A percentile compares a stretch with the other conserved stretches of the same genome.
These are phyloP conservation scores for Drosophila lacertosa DNA, from an alignment of 1,140 invertebrate genomes.

Conservation along the genomic window DNA sequence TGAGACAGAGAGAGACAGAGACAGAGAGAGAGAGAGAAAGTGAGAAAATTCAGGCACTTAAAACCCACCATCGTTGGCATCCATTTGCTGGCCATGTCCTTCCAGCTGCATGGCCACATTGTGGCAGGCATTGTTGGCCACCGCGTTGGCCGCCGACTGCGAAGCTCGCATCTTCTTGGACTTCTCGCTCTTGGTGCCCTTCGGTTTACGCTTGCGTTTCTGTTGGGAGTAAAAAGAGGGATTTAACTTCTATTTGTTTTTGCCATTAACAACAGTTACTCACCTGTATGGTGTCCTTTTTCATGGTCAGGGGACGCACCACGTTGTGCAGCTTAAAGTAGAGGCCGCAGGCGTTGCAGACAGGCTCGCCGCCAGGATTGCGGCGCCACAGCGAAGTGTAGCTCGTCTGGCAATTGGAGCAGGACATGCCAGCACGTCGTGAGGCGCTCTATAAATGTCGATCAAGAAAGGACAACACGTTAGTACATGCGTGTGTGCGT, in stretches of 20 bases:
- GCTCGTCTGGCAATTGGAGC: slow-evolving; percentile 95
- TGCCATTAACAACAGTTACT: slow-evolving; percentile 16
- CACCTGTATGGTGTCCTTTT: slow-evolving; percentile 96
- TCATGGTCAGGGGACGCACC: slow-evolving; percentile 95
- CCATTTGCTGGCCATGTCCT: slow-evolving; percentile 35
- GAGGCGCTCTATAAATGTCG: slow-evolving; percentile 66
- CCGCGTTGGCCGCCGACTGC: slow-evolving; percentile 25
- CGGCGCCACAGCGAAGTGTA: slow-evolving; percentile 96
- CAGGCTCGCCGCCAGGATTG: slow-evolving; percentile 93
- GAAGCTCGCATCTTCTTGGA: slow-evolving; percentile 54
- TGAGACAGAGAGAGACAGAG: not conserved
- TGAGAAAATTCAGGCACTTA: not conserved
- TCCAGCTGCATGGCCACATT: slow-evolving; percentile 42
- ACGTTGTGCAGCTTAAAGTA: slow-evolving; percentile 97
- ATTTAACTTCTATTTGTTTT: not conserved
- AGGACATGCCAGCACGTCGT: slow-evolving; percentile 92
- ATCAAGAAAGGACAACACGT: not conserved
- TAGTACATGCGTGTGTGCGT: not conserved
- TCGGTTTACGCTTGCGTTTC: slow-evolving; percentile 96
- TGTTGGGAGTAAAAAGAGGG: slow-evolving; percentile 67
- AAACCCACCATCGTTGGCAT: slow-evolving; percentile 63
- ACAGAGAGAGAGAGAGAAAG: not conserved
- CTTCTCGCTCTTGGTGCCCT: slow-evolving; percentile 85
- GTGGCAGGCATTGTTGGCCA: slow-evolving; percentile 41
- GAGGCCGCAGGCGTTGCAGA: slow-evolving; percentile 97